Evolutionary conservation across 2,797 vertebrate genomes (phyloP), one percentile per base, ranked within the genome.

Genomic region (Hafferia zeledoni): DNA sequence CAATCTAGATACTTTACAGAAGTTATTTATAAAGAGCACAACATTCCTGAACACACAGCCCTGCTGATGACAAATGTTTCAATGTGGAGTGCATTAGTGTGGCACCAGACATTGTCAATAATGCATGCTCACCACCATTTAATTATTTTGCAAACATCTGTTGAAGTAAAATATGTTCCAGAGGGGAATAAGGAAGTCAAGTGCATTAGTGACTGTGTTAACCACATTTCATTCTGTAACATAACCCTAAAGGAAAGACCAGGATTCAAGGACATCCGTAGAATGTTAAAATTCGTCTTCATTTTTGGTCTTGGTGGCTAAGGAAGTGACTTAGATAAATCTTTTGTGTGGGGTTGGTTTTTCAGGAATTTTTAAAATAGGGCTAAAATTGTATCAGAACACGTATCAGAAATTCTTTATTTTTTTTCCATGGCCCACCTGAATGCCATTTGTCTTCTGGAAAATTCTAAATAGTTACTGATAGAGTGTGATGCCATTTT

Each of bases 101-200:
- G 87, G 96, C 97, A 97, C 91, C 97, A 94, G 93, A 96, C 84
- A 30, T 96, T 96, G 97, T 98, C 97, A 97, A 96, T 97, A 97
- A 98, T 97, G 97, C 95, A 97, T 96, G 96, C 63, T 94, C 78
- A 93, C 92, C 81, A 94, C 77, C 97, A 96, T 97, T 97, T 98
- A 97, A 97, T 98, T 97, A 98, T 97, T 97, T 96, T 96, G 96
- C 97, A 97, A 98, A 97, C 97, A 97, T 97, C 97, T 98, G 97
- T 97, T 97, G 96, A 97, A 96, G 96, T 91, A 95, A 97, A 97
- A 97, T 96, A 96, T 75, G 78, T 94, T 97, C 90, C 91, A 94
- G 92, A 97, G 92, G 95, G 93, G 95, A 97, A 96, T 96, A 91
- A 91, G 87, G 76, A 97, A 97, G 94, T 96, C 87, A 94, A 93